Evolutionary conservation across 2,113 vertebrate species (phyloP), one percentile per base, ranked within the genome.

Genomic region (Pseudopipra pipra): DNA sequence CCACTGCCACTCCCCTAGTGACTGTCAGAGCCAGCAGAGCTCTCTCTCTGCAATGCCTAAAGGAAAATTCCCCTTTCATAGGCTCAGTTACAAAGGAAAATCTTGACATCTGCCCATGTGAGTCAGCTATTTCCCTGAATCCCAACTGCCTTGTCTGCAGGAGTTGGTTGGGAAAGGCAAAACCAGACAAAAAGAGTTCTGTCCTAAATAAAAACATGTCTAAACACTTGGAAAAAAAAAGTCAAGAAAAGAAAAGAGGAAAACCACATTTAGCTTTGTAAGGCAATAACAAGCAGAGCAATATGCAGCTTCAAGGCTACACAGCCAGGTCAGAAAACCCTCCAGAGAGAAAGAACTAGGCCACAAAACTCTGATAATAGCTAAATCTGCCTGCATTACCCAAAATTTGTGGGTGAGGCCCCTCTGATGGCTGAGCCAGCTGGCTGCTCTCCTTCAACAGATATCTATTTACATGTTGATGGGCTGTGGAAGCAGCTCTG

Each of bases 301-400:
- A 72, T 61, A 37, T 3, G 47, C 70, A 95, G 85, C 92, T 92
- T 77, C 79, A 76, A 85, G 84, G 58, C 89, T 75, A 66, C 28
- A 61, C 1, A 92, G 91, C 72, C 81, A 85, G 92, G 93, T 90
- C 77, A 96, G 65, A 83, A 72, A 80, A 86, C 27, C 24, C 89
- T 83, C 86, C 27, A 31, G 73, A 92, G 95, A 59, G 81, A 76
- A 91, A 72, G 68, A 94, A 89, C 28, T 76, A 90, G 87, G 85
- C 70, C 95, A 77, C 31, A 62, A 77, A 65, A 31, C 52, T 71
- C 59, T 43, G 30, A 54, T 66, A 49, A 30, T 12, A 74, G 51
- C 49, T 71, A 78, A 84, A 82, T 58, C 63, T 47, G 77, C 65
- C 35, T 65, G 44, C 28, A 15, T 78, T 81, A 74, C 21, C 62